Percentiles rank a stretch among this genome's conserved stretches.
Evolutionary conservation across 2,797 vertebrate genomes (phyloP).

Genomic region (Sebastes paucispinis): DNA sequence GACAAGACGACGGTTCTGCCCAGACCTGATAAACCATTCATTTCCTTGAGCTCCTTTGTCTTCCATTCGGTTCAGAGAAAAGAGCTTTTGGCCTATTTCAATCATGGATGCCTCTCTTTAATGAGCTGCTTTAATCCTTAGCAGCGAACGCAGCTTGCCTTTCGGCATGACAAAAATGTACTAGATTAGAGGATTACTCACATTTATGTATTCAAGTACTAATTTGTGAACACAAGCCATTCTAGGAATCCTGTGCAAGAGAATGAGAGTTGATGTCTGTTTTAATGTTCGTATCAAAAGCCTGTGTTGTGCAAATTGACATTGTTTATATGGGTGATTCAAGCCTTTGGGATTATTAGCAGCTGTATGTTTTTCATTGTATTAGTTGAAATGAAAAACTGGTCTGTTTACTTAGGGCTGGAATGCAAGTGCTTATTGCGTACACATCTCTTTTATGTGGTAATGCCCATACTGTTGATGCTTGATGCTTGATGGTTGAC

Average conservation of each 20-base stretch:
- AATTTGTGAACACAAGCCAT: slow-evolving; percentile 77
- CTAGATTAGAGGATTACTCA: slow-evolving; percentile 82
- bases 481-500: background rate
- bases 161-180: slow-evolving; percentile 72
- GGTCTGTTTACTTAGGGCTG: too few relatives aligned
- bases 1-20: slow-evolving; percentile 75
- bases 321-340: slow-evolving; percentile 18
- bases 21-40: slow-evolving; percentile 81
- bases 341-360: slow-evolving; percentile 18
- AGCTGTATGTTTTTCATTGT: background rate
- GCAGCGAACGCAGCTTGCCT: slow-evolving; percentile 66
- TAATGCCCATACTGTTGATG: background rate
- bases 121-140: slow-evolving; percentile 83
- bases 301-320: slow-evolving; percentile 25
- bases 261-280: slow-evolving; percentile 40
- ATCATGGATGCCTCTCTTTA: slow-evolving; percentile 81
- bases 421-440: background rate
- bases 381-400: background rate
- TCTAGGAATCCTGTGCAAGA: slow-evolving; percentile 55
- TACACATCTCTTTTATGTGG: background rate
- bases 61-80: slow-evolving; percentile 75
- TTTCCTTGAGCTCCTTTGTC: slow-evolving; percentile 83
- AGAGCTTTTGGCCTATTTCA: slow-evolving; percentile 82
- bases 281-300: slow-evolving; percentile 40
- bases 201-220: slow-evolving; percentile 76